Evolutionary conservation across 2,888 invertebrate genomes (phyloP).

Genomic region (Toxonevra muliebris): DNA sequence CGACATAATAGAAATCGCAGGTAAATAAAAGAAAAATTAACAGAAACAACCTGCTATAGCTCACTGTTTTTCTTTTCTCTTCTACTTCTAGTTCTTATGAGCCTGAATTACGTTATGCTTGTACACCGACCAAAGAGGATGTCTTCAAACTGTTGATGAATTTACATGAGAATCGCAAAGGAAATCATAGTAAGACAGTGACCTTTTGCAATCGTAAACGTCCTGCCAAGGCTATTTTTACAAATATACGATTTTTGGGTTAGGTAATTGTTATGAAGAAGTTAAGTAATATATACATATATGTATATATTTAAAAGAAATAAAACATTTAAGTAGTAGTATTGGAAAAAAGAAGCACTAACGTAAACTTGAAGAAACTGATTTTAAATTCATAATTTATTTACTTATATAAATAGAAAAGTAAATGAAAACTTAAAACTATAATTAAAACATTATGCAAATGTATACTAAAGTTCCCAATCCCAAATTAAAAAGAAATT

Average conservation of each 20-base stretch:
- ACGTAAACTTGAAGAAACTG: no score
- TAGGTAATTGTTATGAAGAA: constrained; percentile 56
- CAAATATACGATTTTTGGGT: constrained; percentile 72
- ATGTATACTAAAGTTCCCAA: not conserved
- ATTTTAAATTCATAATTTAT: no score
- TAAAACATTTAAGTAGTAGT: no score
- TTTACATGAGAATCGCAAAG: constrained; percentile 70
- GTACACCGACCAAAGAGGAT: constrained; percentile 72
- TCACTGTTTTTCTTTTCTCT: not conserved
- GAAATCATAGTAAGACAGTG: constrained; percentile 68
- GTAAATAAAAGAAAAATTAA: constrained; percentile 52
- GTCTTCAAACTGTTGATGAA: constrained; percentile 71
- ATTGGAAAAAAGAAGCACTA: not conserved
- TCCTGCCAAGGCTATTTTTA: constrained; percentile 70
- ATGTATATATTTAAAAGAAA: not conserved
- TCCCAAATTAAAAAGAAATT: not conserved
- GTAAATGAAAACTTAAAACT: not conserved
- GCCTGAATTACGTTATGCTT: constrained; percentile 70
- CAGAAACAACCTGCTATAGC: not conserved
- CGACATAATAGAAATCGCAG: constrained; percentile 67
- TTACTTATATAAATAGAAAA: not conserved
- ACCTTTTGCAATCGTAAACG: constrained; percentile 73
- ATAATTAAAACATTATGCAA: not conserved
- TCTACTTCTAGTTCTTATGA: constrained; percentile 65
- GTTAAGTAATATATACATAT: no score